phyloP scores from a whole-genome alignment of 1,140 invertebrate genomes.

The Eurosta solidaginis region DNA sequence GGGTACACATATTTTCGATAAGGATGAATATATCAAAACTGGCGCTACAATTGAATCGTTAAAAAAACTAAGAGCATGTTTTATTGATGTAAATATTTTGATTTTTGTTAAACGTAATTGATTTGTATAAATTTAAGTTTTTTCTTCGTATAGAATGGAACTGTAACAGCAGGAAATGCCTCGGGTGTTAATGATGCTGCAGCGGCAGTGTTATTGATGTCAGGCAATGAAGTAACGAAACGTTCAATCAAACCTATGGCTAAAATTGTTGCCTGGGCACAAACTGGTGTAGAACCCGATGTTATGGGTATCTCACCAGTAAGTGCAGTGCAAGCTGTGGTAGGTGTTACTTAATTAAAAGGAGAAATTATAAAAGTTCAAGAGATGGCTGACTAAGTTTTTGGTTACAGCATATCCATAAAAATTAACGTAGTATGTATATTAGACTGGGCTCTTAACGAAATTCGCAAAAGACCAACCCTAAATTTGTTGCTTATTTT shows the following conservation, averaged over 20 bases:
- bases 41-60: conserved; percentile 67
- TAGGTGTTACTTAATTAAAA: conserved; percentile 64
- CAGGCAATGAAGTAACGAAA: conserved; percentile 62
- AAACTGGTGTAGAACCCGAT: conserved; percentile 72
- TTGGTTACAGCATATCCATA: too few relatives aligned
- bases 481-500: too few relatives aligned
- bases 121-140: conserved; percentile 2
- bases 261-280: conserved; percentile 70
- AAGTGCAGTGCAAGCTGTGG: conserved; percentile 68
- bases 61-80: conserved; percentile 68
- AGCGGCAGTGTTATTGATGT: conserved; percentile 77
- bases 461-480: too few relatives aligned
- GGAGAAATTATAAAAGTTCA: too few relatives aligned
- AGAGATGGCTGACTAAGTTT: too few relatives aligned
- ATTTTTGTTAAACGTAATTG: conserved; percentile 1
- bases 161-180: conserved; percentile 79
- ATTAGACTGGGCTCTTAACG: too few relatives aligned
- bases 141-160: conserved; percentile 65
- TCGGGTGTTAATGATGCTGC: conserved; percentile 88
- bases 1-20: conserved; percentile 62
- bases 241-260: conserved; percentile 64
- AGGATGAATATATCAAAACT: conserved; percentile 73
- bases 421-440: too few relatives aligned
- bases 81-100: conserved; percentile 63
- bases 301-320: conserved; percentile 83